phyloP scores from a whole-genome alignment of 2,113 vertebrate species.

The Pteronura brasiliensis region DNA sequence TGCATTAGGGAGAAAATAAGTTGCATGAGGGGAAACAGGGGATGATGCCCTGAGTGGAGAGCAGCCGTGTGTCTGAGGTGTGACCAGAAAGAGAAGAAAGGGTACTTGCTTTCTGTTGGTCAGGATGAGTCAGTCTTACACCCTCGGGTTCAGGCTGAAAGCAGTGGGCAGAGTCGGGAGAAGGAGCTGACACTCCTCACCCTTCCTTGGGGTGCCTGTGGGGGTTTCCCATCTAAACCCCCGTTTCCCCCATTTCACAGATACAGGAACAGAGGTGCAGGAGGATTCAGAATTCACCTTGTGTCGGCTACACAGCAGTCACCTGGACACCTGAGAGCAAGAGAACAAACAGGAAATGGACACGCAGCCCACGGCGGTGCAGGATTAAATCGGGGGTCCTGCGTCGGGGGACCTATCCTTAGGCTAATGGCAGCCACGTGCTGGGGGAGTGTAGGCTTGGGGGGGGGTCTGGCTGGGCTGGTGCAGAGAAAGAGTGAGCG shows the following conservation, averaged over 20 bases:
- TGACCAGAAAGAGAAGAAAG: background rate
- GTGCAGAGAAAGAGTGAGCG: background rate
- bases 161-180: background rate
- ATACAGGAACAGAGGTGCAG: background rate
- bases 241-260: background rate
- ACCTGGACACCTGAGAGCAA: background rate
- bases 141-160: background rate
- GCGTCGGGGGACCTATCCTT: background rate
- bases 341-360: background rate
- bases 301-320: background rate
- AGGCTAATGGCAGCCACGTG: background rate
- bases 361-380: background rate
- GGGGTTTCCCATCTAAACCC: background rate
- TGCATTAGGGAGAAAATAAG: background rate
- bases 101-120: background rate
- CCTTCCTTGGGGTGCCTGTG: background rate
- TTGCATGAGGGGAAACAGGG: background rate
- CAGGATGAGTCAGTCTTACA: no score
- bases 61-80: no score
- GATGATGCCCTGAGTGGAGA: background rate
- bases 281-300: background rate
- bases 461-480: background rate
- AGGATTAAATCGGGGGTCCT: background rate
- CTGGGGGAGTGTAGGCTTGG: background rate
- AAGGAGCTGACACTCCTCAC: no score